phyloP scores from a whole-genome alignment of 2,888 invertebrate genomes.

The Oscheius sp. region DNA sequence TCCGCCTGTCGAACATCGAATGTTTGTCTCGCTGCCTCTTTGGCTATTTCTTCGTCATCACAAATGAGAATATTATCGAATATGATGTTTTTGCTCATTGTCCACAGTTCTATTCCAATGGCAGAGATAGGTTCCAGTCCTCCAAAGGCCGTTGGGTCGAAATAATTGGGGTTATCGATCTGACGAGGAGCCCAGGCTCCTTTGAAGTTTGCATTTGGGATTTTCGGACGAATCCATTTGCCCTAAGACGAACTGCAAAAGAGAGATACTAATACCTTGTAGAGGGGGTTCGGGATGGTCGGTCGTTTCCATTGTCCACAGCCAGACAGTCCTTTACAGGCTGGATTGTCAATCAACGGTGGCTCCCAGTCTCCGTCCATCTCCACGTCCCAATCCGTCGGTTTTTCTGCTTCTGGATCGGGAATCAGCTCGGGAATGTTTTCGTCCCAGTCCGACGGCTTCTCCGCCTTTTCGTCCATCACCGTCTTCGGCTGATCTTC shows the following conservation, averaged over 20 bases:
- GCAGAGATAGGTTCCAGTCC: conserved; percentile 74
- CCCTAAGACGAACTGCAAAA: conserved; percentile 80
- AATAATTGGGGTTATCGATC: conserved; percentile 91
- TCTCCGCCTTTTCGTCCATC: conserved; percentile 71
- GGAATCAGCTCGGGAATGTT: conserved; percentile 85
- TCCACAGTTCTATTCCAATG: conserved; percentile 96
- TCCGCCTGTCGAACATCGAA: conserved; percentile 81
- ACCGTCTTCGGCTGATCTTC: conserved; percentile 88
- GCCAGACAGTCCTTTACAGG: conserved; percentile 77
- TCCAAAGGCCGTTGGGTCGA: conserved; percentile 83
- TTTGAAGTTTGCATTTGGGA: conserved; percentile 75
- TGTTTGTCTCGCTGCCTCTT: conserved; percentile 83
- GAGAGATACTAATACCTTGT: too few relatives aligned
- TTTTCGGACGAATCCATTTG: conserved; percentile 84
- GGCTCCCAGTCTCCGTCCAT: conserved; percentile 99
- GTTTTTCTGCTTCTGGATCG: conserved; percentile 86
- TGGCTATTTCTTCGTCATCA: conserved; percentile 82
- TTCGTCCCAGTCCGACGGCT: conserved; percentile 76
- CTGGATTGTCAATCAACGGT: conserved; percentile 73
- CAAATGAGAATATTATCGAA: conserved; percentile 92
- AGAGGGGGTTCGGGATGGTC: conserved; percentile 74
- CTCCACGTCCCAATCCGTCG: conserved; percentile 94
- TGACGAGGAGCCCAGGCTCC: conserved; percentile 77
- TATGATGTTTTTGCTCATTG: conserved; percentile 90
- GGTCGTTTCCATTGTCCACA: conserved; percentile 88